Evolutionary conservation across 2,797 vertebrate species (phyloP), one percentile per base, ranked within the genome.

Genomic region (Euthynnus affinis): DNA sequence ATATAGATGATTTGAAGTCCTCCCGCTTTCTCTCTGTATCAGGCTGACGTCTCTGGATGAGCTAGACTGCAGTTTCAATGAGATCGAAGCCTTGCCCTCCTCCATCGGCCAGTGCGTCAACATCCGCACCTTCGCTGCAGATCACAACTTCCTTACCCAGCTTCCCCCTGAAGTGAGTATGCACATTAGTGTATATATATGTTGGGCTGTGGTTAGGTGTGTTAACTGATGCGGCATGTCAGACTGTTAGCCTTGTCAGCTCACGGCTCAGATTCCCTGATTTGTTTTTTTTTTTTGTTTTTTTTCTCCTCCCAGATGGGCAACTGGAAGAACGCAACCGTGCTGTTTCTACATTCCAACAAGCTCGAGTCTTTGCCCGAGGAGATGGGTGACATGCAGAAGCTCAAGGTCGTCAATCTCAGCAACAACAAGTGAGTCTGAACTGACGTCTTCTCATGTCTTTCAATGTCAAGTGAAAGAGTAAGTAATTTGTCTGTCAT

Each of bases 381-480:
- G 87, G 98, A 99, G 93, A 98, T 99, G 98, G 98, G 98, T 4
- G 97, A 99, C 92, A 99, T 99, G 98, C 96, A 97, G 84, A 97
- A 95, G 92, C 96, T 99, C 79, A 99, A 98, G 95, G 98, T 99
- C 88, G 95, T 99, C 92, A 99, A 99, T 91, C 96, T 99, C 82
- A 99, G 98, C 87, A 98, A 99, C 90, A 99, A 99, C 94, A 96
- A 96, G 96, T 96, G 87, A 91, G 95, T 90, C n/a, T n/a, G n/a
- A n/a, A n/a, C n/a, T n/a, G n/a, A n/a, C n/a, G n/a, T n/a, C n/a
- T n/a, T n/a, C n/a, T n/a, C n/a, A n/a, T n/a, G n/a, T n/a, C n/a
- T n/a, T n/a, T n/a, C n/a, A n/a, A n/a, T n/a, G n/a, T n/a, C n/a
- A n/a, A n/a, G n/a, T n/a, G n/a, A n/a, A n/a, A n/a, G n/a, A n/a